These are phyloP conservation scores for Spondyliosoma cantharus DNA, from an alignment of 2,797 vertebrate species.

Conservation along the genomic window DNA sequence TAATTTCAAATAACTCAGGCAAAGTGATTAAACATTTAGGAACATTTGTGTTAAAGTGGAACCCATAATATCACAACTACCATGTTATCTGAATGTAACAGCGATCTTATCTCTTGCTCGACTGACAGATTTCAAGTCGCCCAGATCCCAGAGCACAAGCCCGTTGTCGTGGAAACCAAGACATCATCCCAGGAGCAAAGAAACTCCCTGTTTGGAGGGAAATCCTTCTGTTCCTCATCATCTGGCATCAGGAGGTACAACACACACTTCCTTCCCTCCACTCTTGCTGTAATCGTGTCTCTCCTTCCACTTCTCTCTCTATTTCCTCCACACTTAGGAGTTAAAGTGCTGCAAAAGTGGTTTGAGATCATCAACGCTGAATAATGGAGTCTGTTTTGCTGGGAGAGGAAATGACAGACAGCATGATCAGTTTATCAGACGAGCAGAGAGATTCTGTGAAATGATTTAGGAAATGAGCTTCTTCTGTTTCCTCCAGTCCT, in stretches of 20 bases:
- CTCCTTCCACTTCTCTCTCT: neutral
- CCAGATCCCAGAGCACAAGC: conserved; percentile 91
- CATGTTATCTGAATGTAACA: neutral
- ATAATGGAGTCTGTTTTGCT: neutral
- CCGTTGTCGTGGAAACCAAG: conserved; percentile 75
- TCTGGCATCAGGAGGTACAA: conserved; percentile 83
- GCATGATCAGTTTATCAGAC: conserved; percentile 12
- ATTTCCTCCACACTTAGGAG: neutral
- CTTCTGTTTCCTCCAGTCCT: conserved; percentile 25
- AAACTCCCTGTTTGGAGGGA: conserved; percentile 81
- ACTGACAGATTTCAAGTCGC: conserved; percentile 92
- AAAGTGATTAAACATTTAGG: neutral
- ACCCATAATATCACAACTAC: neutral
- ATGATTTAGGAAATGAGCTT: conserved; percentile 21
- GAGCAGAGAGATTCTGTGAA: conserved; percentile 7
- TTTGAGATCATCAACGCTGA: neutral
- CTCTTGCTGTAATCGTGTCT: neutral
- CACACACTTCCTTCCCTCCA: too few species aligned
- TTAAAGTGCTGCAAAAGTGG: neutral
- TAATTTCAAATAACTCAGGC: neutral
- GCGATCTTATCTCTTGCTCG: neutral
- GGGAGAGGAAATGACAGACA: neutral
- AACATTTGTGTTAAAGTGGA: neutral
- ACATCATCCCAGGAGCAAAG: conserved; percentile 74
- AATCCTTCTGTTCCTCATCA: conserved; percentile 69